A percentile compares a stretch with the other conserved stretches of the same genome.
Conservation (phyloP, 2,888 invertebrate genomes). For the Hypolimnas misippus region DNA sequence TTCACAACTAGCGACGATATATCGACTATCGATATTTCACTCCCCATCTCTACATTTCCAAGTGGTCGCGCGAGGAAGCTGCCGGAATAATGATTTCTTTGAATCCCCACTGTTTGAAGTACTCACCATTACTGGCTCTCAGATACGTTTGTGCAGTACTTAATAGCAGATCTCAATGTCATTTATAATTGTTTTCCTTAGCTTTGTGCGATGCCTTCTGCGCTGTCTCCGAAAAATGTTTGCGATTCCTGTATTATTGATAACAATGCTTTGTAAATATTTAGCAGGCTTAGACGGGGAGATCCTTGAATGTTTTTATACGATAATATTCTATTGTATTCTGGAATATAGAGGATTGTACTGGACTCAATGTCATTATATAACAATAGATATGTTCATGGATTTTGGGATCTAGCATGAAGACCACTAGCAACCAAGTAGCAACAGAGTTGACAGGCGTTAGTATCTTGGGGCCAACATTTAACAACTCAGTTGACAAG, state of each 20-base stretch:
- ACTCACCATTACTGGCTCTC: slow-evolving; percentile 71
- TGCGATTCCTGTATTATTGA: slow-evolving; percentile 20
- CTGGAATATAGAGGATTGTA: too few species aligned
- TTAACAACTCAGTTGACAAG: too few species aligned
- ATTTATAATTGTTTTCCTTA: slow-evolving; percentile 78
- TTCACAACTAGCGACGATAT: too few species aligned
- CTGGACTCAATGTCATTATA: too few species aligned
- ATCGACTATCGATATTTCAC: background rate
- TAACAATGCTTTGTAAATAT: slow-evolving; percentile 15
- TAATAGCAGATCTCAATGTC: slow-evolving; percentile 77
- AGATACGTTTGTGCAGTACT: slow-evolving; percentile 79
- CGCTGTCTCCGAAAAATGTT: slow-evolving; percentile 33
- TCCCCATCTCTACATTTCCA: slow-evolving; percentile 64
- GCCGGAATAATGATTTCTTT: slow-evolving; percentile 83
- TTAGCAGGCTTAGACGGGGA: background rate
- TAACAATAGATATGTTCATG: too few species aligned
- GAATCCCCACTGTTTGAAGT: slow-evolving; percentile 78
- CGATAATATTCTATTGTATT: too few species aligned
- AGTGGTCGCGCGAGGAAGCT: slow-evolving; percentile 81
- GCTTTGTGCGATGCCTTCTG: slow-evolving; percentile 59
- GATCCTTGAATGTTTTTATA: background rate
- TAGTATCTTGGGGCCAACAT: too few species aligned
- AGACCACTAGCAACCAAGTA: too few species aligned
- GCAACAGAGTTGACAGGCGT: too few species aligned
- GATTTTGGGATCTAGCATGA: too few species aligned